These are phyloP conservation scores for Blastobasis adustella DNA, from an alignment of 2,888 invertebrate species.

Conservation along the genomic window DNA sequence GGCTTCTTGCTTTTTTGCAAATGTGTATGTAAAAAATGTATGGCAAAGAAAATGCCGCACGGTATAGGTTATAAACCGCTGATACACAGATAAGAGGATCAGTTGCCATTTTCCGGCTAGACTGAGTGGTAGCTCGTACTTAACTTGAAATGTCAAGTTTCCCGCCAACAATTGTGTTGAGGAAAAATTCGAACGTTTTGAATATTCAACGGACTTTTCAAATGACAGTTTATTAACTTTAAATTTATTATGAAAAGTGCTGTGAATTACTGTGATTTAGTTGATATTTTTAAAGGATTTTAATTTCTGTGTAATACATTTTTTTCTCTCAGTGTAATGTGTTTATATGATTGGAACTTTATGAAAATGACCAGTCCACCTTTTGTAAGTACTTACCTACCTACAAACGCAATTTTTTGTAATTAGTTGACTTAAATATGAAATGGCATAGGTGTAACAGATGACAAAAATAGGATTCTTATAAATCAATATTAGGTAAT, in stretches of 20 bases:
- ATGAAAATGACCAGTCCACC: background rate
- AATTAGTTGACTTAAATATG: too few relatives aligned
- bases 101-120: constrained; percentile 39
- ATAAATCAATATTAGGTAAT: too few relatives aligned
- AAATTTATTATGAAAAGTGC: background rate
- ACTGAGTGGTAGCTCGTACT: constrained; percentile 27
- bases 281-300: background rate
- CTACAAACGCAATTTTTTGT: too few relatives aligned
- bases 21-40: too few relatives aligned
- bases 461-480: too few relatives aligned
- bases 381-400: too few relatives aligned
- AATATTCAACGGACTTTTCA: background rate
- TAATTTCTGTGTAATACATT: background rate
- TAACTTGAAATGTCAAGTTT: constrained; percentile 30
- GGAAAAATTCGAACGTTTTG: background rate
- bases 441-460: too few relatives aligned
- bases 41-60: too few relatives aligned
- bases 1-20: too few relatives aligned
- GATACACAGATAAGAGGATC: constrained; percentile 16
- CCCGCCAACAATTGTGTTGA: constrained; percentile 16
- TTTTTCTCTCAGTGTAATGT: background rate
- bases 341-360: background rate
- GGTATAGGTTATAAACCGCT: too few relatives aligned
- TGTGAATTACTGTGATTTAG: background rate
- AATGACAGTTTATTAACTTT: background rate